phyloP scores from a whole-genome alignment of 2,888 invertebrate genomes.

The Caenorhabditis sp. region DNA sequence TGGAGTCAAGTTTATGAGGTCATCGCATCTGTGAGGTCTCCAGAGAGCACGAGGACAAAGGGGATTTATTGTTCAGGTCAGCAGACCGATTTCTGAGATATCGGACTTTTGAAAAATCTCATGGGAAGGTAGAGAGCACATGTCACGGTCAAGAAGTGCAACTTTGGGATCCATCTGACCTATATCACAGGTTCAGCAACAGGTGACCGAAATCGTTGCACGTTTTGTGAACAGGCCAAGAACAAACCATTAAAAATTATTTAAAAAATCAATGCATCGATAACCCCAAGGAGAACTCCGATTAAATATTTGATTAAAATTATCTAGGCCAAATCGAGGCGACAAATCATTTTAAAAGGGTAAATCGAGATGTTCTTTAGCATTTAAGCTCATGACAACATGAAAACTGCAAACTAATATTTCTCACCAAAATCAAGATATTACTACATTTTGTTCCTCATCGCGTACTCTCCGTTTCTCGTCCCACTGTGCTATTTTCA shows the following conservation, averaged over 20 bases:
- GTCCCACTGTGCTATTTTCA: not conserved
- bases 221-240: too few relatives aligned
- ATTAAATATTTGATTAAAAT: too few relatives aligned
- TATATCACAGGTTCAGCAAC: too few relatives aligned
- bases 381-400: too few relatives aligned
- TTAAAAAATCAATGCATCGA: too few relatives aligned
- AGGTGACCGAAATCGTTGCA: too few relatives aligned
- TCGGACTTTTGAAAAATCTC: not conserved
- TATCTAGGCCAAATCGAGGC: too few relatives aligned
- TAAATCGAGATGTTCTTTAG: too few relatives aligned
- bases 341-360: too few relatives aligned
- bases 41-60: not conserved
- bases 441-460: constrained; percentile 26
- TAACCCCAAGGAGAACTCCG: too few relatives aligned
- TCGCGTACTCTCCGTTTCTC: constrained; percentile 9
- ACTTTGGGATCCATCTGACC: not conserved
- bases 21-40: constrained; percentile 17
- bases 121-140: not conserved
- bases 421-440: constrained; percentile 1
- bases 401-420: not conserved
- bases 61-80: constrained; percentile 29
- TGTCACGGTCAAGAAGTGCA: not conserved
- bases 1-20: constrained; percentile 1
- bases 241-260: too few relatives aligned
- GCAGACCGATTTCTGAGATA: constrained; percentile 21